These are phyloP conservation scores for Beris morrisii DNA, from an alignment of 2,888 invertebrate species.

Conservation along the genomic window DNA sequence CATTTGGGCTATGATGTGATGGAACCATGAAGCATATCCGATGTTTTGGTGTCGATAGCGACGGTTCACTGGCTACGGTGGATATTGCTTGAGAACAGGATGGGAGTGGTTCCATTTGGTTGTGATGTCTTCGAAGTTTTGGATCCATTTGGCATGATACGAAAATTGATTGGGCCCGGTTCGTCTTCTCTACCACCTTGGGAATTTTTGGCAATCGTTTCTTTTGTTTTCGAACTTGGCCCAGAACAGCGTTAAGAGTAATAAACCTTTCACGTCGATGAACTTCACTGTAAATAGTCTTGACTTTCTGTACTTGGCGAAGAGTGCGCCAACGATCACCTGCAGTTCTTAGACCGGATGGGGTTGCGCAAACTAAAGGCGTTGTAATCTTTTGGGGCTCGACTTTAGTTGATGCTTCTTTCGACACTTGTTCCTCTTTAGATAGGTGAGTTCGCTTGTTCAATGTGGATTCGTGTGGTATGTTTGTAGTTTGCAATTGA, in stretches of 20 bases:
- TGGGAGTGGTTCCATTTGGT: not conserved
- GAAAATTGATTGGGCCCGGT: not conserved
- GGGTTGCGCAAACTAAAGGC: too few relatives aligned
- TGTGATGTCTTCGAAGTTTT: not conserved
- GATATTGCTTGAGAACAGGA: not conserved
- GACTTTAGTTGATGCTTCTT: not conserved
- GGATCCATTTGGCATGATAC: not conserved
- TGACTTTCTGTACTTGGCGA: not conserved
- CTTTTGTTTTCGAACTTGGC: not conserved
- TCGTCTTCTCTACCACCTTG: not conserved
- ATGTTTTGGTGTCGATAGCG: not conserved
- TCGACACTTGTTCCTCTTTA: not conserved
- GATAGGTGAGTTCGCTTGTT: too few relatives aligned
- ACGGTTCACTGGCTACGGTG: conserved; percentile 3
- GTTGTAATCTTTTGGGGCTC: not conserved
- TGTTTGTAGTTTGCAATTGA: too few relatives aligned
- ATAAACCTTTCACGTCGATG: not conserved
- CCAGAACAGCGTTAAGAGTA: not conserved
- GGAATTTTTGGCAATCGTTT: not conserved
- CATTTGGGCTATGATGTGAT: conserved; percentile 8
- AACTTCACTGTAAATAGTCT: not conserved
- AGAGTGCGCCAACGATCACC: not conserved
- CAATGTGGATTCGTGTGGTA: too few relatives aligned
- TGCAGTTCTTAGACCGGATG: not conserved
- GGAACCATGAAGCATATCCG: conserved; percentile 8